Evolutionary conservation across 2,797 vertebrate genomes (phyloP), one percentile per base, ranked within the genome.

Genomic region (Phoxinus dragarum): DNA sequence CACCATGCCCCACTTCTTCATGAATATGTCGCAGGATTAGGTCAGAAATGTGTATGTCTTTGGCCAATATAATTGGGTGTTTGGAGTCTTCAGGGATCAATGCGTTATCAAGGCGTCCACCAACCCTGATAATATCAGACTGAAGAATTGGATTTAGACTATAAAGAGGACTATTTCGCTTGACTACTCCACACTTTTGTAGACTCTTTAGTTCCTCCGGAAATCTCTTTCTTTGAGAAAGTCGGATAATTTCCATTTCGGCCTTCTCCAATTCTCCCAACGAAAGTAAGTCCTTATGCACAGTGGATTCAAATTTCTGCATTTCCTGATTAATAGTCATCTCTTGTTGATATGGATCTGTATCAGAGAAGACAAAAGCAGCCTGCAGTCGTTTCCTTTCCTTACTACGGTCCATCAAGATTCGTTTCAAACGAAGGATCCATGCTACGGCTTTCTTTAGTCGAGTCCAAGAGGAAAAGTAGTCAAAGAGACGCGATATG

Each of bases 101-200:
- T 10, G 52, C 52, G 0, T 52, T 69, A 54, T 2, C 1, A 17
- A 82, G 71, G 8, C n/a, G n/a, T 16, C 68, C 68, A 36, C 80
- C 80, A 56, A 82, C 80, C 17, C 3, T 73, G 14, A 61, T 21
- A 6, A 82, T 11, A 56, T 40, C 68, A 59, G n/a, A 17, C 6
- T 72, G 23, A 27, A 82, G 16, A 4, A 82, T 8, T 6, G 36
- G 80, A 56, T 59, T 73, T 38, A 82, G 36, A 4, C 69, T 82
- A 19, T 59, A 42, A 5, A 82, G 34, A 14, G 21, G 4, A 34
- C 68, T 82, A 59, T 47, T 47, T 47, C 44, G 44, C 44, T 47
- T 47, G 12, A 47, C 44, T 47, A 47, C 4, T 14, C 44, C 44
- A 47, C 14, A 4, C 44, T 47, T 47, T 16, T 4, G 4, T 47